Base-by-base conservation (phyloP, 2,113 vertebrate species). In the Clinocottus analis region DNA sequence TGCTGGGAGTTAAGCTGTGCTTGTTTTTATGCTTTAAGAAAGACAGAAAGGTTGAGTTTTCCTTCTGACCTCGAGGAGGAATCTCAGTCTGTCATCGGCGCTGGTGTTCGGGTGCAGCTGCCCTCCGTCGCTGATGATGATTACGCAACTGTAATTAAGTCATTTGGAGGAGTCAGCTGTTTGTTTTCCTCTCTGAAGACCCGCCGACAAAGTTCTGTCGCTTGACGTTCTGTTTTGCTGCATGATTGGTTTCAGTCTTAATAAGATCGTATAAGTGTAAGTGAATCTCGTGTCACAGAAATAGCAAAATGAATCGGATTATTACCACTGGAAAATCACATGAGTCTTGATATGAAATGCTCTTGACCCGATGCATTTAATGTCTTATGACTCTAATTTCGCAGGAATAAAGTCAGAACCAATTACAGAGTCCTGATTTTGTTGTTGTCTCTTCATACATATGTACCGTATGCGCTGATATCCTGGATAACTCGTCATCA, bases 121-220 rank as follows among this genome's bases (percentile, higher is more conserved):
- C 43, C 35, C n/a, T n/a, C 35, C n/a, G 29, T 84, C 81, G 45
- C 64, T 76, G 72, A 78, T 77, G 55, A 70, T 83, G 86, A 86
- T 89, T 81, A 88, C 62, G 49, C 63, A 55, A 58, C 70, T 10
- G 55, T 88, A 88, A 90, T 93, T 89, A 90, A 87, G 78, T 79
- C 27, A 58, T 90, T 77, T 75, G 53, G 68, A 85, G 80, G 80
- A 89, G 79, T 77, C 68, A 47, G 76, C 72, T 58, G 35, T 70
- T 84, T 47, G 55, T 67, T 75, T 47, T 62, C 49, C 67, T 75
- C 71, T 79, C 79, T 72, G 55, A 83, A 83, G 76, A 79, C 72
- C 39, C 13, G 45, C 89, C 41, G 23, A 80, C 89, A 91, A 37
- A 60, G 35, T 56, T 70, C 61, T 82, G 70, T 49, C 83, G 39